phyloP scores from a whole-genome alignment of 35 echinoderm and acorn worm species.

The Hemicentrotus pulcherrimus region DNA sequence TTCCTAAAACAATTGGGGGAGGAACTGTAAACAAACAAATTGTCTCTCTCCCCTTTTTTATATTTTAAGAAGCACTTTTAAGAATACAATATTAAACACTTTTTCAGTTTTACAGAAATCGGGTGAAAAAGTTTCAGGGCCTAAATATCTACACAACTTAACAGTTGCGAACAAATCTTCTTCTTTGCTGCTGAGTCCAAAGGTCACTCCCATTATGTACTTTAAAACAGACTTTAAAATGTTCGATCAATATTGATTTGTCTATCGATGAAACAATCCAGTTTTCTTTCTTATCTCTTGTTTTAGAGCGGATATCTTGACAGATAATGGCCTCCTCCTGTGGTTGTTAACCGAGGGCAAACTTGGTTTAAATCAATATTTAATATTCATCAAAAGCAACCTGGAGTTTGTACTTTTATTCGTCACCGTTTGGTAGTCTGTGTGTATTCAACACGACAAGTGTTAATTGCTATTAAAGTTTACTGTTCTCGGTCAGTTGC shows the following conservation, averaged over 20 bases:
- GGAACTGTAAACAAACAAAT: no score
- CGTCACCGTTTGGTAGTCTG: neutral
- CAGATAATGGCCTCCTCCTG: neutral
- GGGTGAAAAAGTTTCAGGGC: no score
- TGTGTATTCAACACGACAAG: no score
- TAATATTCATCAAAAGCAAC: neutral
- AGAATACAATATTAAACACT: no score
- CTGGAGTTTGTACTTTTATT: neutral
- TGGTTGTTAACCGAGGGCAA: neutral
- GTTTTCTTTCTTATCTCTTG: neutral
- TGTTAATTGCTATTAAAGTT: no score
- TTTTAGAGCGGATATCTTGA: neutral
- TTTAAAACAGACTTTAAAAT: neutral
- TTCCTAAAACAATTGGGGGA: no score
- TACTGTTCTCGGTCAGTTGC: no score
- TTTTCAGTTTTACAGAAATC: no score
- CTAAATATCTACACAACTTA: no score
- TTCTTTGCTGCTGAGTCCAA: neutral
- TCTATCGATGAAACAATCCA: conserved; percentile 8
- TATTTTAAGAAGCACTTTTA: no score
- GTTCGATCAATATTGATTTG: neutral
- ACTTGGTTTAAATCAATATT: neutral
- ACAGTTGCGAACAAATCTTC: neutral
- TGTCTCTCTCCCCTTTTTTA: no score
- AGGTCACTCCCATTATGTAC: neutral